Percentiles rank a stretch among this genome's conserved stretches.
These are phyloP conservation scores for Podilymbus podiceps DNA, from an alignment of 2,113 vertebrate species.

Conservation along the genomic window DNA sequence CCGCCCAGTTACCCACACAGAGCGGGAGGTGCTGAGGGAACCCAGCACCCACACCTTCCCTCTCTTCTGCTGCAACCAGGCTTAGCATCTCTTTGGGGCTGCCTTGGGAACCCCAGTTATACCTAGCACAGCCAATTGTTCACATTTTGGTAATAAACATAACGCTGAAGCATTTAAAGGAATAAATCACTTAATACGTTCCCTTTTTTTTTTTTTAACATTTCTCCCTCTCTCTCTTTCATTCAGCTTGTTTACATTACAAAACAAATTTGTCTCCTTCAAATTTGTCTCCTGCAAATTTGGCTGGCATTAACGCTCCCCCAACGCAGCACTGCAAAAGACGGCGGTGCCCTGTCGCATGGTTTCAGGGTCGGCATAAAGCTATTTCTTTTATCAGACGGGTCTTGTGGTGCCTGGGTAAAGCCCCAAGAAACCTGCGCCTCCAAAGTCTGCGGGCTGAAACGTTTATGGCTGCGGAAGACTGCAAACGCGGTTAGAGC, in stretches of 20 bases:
- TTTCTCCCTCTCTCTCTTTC: not conserved
- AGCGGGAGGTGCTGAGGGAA: not conserved
- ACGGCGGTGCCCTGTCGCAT: not conserved
- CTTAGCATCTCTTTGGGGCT: not conserved
- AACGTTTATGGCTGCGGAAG: accelerated
- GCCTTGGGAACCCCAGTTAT: not conserved
- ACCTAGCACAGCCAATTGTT: not conserved
- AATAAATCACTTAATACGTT: not conserved
- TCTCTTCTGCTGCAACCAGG: not conserved
- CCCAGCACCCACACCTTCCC: not conserved
- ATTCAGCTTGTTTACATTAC: not conserved
- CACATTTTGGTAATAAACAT: not conserved
- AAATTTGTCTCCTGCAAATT: not conserved
- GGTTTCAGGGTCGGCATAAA: not conserved
- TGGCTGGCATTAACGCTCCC: not conserved
- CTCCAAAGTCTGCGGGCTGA: accelerated
- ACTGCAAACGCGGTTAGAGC: not conserved
- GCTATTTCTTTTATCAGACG: not conserved
- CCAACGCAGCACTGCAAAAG: not conserved
- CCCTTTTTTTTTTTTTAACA: not conserved
- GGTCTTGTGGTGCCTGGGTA: not conserved
- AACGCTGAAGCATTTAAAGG: not conserved
- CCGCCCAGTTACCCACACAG: accelerated
- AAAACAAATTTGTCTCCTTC: too few species aligned
- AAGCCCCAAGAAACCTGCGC: not conserved